A percentile compares a stretch with the other conserved stretches of the same genome.
phyloP scores from a whole-genome alignment of 2,113 vertebrate species.

The Calidris pugnax region DNA sequence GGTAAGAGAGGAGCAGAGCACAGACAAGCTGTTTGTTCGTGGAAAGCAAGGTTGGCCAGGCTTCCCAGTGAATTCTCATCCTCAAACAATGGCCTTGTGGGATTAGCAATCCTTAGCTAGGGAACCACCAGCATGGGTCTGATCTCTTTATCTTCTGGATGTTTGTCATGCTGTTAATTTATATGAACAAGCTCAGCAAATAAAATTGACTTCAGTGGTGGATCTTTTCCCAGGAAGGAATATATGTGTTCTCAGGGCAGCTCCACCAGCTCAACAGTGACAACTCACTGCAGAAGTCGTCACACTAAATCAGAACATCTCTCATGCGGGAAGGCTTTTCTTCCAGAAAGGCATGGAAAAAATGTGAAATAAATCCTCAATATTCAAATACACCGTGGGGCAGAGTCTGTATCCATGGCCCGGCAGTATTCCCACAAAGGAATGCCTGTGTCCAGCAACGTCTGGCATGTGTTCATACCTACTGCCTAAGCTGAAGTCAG shows the following conservation, averaged over 20 bases:
- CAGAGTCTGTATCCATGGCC: constrained; percentile 9
- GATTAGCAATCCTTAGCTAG: constrained; percentile 21
- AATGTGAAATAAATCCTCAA: constrained; percentile 24
- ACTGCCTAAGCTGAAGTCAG: background rate
- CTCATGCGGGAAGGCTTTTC: background rate
- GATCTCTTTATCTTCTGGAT: constrained; percentile 30
- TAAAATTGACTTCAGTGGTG: constrained; percentile 9
- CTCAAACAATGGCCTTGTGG: constrained; percentile 15
- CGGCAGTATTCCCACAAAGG: background rate
- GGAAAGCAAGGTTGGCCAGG: background rate
- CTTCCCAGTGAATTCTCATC: background rate
- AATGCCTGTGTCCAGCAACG: constrained; percentile 22
- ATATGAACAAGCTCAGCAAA: constrained; percentile 48
- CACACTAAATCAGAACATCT: constrained; percentile 11
- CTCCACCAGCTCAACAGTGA: background rate
- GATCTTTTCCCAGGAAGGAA: constrained; percentile 34
- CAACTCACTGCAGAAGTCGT: constrained; percentile 15
- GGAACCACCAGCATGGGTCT: constrained; percentile 21
- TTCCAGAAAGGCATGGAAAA: background rate
- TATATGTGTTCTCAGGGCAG: background rate
- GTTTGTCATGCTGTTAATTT: constrained; percentile 51
- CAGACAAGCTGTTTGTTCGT: background rate
- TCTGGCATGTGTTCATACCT: background rate
- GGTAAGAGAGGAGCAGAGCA: background rate
- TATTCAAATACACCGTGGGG: background rate